phyloP scores from a whole-genome alignment of 2,113 vertebrate genomes.

The Sakesphorus luctuosus region DNA sequence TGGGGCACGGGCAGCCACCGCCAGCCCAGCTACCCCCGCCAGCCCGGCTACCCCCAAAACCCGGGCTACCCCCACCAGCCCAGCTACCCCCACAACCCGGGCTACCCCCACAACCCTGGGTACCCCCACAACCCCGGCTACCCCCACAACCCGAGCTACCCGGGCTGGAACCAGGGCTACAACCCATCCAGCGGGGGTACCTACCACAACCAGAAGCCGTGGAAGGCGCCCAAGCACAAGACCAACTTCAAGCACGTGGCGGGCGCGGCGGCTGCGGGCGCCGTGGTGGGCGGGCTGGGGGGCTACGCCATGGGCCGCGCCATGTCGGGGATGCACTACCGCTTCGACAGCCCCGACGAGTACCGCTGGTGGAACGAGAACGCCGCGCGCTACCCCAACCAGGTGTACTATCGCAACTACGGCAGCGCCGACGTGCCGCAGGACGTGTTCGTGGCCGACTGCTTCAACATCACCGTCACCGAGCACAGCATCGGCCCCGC shows the following conservation, averaged over 20 bases:
- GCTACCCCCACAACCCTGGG: background rate
- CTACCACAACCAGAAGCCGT: constrained; percentile 66
- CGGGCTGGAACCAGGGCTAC: constrained; percentile 64
- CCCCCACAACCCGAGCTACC: constrained; percentile 8
- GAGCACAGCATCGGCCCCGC: constrained; percentile 75
- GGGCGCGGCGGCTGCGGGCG: constrained; percentile 62
- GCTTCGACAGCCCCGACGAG: constrained; percentile 74
- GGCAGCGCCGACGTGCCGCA: constrained; percentile 43
- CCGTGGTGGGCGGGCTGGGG: constrained; percentile 71
- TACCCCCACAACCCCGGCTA: background rate
- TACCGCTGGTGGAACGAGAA: constrained; percentile 73
- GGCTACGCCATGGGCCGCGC: constrained; percentile 76
- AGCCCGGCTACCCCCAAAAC: background rate
- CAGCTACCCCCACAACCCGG: constrained; percentile 4
- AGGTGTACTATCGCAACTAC: constrained; percentile 72
- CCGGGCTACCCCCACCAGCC: background rate
- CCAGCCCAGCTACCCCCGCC: constrained; percentile 44
- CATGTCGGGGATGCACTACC: constrained; percentile 70
- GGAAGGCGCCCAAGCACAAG: constrained; percentile 74
- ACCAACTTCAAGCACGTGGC: constrained; percentile 76
- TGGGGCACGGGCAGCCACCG: constrained; percentile 55
- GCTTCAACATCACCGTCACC: constrained; percentile 77
- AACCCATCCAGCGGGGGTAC: constrained; percentile 40
- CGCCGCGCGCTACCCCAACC: constrained; percentile 71
- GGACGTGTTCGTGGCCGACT: constrained; percentile 77